Evolutionary conservation across 2,888 invertebrate species (phyloP).

Genomic region (Griposia aprilina): DNA sequence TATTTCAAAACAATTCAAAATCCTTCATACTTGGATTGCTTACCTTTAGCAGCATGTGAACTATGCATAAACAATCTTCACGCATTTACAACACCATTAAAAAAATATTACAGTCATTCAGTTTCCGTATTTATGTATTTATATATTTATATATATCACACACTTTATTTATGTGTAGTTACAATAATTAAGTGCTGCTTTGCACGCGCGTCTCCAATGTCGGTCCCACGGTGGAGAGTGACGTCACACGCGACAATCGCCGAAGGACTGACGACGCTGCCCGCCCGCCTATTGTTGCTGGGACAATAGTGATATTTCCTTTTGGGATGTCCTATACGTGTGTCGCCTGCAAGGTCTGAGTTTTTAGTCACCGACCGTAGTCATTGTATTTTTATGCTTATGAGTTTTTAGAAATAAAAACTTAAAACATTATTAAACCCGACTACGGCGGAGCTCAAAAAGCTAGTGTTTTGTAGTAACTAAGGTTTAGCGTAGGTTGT

Average conservation of each 20-base stretch:
- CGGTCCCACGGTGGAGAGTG: slow-evolving; percentile 85
- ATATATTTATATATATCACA: no score
- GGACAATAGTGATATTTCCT: slow-evolving; percentile 77
- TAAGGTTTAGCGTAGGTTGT: slow-evolving; percentile 1
- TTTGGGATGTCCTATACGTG: slow-evolving; percentile 72
- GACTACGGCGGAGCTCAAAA: background rate
- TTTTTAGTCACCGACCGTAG: slow-evolving; percentile 61
- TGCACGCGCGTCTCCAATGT: slow-evolving; percentile 78
- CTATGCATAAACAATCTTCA: slow-evolving; percentile 13
- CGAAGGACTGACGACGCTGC: slow-evolving; percentile 72
- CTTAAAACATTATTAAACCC: background rate
- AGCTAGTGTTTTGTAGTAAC: no score
- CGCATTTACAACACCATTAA: slow-evolving; percentile 29
- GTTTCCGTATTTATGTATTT: slow-evolving; percentile 63
- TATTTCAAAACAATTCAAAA: background rate
- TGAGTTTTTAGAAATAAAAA: slow-evolving; percentile 3
- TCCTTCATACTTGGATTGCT: background rate
- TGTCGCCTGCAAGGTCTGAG: slow-evolving; percentile 69
- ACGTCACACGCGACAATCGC: slow-evolving; percentile 74
- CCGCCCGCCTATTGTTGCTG: slow-evolving; percentile 73
- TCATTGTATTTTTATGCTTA: slow-evolving; percentile 54
- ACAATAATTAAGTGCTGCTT: slow-evolving; percentile 60
- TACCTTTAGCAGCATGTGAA: slow-evolving; percentile 12
- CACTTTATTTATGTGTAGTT: slow-evolving; percentile 55
- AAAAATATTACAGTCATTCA: slow-evolving; percentile 39